Conservation (phyloP, 2,797 vertebrate species). For the Epinephelus coioides region DNA sequence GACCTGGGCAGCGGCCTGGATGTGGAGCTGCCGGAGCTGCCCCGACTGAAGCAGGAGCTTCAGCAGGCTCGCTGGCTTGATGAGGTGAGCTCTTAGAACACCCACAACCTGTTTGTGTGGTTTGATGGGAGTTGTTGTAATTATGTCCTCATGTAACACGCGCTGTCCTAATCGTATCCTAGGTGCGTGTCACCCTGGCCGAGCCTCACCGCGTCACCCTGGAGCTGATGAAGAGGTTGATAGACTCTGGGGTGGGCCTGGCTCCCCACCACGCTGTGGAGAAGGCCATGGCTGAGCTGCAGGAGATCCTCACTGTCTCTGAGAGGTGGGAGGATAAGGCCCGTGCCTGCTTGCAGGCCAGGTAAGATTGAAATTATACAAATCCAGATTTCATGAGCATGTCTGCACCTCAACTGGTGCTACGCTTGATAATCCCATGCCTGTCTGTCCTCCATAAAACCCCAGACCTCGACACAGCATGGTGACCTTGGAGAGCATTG, state of each 20-base stretch:
- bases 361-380: constrained; percentile 77
- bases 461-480: constrained; percentile 94
- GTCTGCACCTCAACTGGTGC: neutral
- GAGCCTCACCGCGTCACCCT: constrained; percentile 96
- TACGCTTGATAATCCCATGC: too few species aligned
- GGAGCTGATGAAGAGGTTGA: constrained; percentile 98
- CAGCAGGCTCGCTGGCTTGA: constrained; percentile 98
- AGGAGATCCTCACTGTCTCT: constrained; percentile 96
- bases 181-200: constrained; percentile 92
- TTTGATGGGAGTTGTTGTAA: neutral
- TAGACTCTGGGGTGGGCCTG: constrained; percentile 96
- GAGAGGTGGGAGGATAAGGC: constrained; percentile 99
- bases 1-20: constrained; percentile 96
- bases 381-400: too few species aligned
- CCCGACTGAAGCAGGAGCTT: constrained; percentile 95
- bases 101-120: neutral
- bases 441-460: neutral
- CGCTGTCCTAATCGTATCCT: neutral
- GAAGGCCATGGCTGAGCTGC: constrained; percentile 98
- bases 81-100: constrained; percentile 79
- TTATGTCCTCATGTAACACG: neutral
- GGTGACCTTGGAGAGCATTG: constrained; percentile 93
- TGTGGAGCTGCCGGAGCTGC: constrained; percentile 95
- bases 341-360: constrained; percentile 94
- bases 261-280: constrained; percentile 98